phyloP scores from a whole-genome alignment of 2,888 invertebrate genomes.

The Rotaria socialis region DNA sequence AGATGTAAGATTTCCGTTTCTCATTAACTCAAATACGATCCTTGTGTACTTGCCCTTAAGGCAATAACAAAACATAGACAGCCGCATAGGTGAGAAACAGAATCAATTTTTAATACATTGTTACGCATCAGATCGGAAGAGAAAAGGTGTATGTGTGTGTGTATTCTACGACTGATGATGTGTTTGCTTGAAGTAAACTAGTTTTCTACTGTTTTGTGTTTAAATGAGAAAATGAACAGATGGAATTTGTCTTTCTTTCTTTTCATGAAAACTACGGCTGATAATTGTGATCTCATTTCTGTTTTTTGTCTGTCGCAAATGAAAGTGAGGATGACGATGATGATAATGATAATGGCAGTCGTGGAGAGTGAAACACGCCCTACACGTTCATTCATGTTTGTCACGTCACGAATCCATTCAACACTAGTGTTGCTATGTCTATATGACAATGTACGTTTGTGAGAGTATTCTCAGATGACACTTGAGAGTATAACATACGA shows the following conservation, averaged over 20 bases:
- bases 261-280: not conserved
- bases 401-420: slow-evolving; percentile 13
- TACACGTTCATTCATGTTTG: not conserved
- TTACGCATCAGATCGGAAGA: slow-evolving; percentile 14
- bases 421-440: slow-evolving; percentile 15
- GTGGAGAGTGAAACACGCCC: not conserved
- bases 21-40: not conserved
- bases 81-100: not conserved
- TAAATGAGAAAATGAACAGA: slow-evolving; percentile 9
- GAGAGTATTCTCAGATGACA: slow-evolving; percentile 32
- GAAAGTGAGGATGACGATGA: not conserved
- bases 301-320: not conserved
- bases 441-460: slow-evolving; percentile 26
- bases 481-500: not conserved
- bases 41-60: not conserved
- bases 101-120: slow-evolving; percentile 26
- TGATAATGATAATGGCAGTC: not conserved
- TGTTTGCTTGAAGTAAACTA: slow-evolving; percentile 21
- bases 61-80: not conserved
- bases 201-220: not conserved
- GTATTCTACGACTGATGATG: not conserved
- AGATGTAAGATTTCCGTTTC: slow-evolving; percentile 25
- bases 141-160: not conserved
- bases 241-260: not conserved
- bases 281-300: not conserved